Evolutionary conservation across 2,888 invertebrate species (phyloP).

Genomic region (Oscheius myriophilus): DNA sequence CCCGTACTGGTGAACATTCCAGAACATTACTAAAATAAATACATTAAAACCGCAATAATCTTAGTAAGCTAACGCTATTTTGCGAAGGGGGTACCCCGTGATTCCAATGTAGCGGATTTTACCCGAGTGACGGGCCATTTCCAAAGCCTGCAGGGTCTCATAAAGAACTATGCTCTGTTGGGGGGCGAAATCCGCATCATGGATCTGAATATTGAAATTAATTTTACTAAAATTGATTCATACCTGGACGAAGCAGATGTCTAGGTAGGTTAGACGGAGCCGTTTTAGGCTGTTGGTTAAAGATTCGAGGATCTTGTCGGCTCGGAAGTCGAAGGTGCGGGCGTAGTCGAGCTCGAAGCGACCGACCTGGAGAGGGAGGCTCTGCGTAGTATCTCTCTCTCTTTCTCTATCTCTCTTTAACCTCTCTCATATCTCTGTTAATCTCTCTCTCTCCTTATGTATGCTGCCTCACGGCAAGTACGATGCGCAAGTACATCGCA

Average conservation of each 20-base stretch:
- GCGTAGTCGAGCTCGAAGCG: constrained; percentile 81
- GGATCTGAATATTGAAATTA: constrained; percentile 78
- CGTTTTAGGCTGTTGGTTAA: constrained; percentile 81
- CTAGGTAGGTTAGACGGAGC: constrained; percentile 84
- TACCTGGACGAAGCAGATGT: constrained; percentile 83
- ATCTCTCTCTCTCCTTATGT: too few relatives aligned
- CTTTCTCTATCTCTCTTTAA: too few relatives aligned
- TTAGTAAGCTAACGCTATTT: constrained; percentile 78
- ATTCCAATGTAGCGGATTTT: constrained; percentile 84
- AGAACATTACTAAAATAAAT: constrained; percentile 49
- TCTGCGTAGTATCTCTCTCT: background rate
- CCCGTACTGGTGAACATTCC: constrained; percentile 75
- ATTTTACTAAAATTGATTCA: background rate
- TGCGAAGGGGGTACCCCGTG: constrained; percentile 83
- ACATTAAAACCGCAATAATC: background rate
- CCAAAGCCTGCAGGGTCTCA: constrained; percentile 83
- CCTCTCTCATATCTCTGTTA: too few relatives aligned
- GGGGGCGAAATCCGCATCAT: constrained; percentile 88
- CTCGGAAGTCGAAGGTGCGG: constrained; percentile 87
- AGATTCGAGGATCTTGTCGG: constrained; percentile 80
- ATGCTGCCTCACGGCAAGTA: too few relatives aligned
- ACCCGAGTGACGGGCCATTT: constrained; percentile 79
- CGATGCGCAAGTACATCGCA: too few relatives aligned
- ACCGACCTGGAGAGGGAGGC: constrained; percentile 75
- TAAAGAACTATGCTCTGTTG: constrained; percentile 81